A percentile compares a stretch with the other conserved stretches of the same genome.
Evolutionary conservation across 2,797 vertebrate species (phyloP).

Genomic region (Serranus cabrilla): DNA sequence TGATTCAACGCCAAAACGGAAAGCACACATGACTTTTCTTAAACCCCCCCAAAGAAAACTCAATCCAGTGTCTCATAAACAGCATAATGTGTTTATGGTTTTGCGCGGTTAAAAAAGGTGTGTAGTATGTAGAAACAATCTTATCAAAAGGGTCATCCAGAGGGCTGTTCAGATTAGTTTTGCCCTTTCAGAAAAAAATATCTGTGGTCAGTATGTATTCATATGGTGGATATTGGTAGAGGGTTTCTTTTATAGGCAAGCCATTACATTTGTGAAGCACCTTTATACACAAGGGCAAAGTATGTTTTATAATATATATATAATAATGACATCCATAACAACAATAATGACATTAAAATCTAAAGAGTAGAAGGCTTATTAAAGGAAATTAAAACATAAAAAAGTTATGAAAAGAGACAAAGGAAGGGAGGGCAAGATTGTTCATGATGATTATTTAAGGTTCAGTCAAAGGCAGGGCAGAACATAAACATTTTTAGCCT

Average conservation of each 20-base stretch:
- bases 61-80: conserved; percentile 52
- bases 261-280: neutral
- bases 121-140: conserved; percentile 44
- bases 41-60: neutral
- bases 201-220: neutral
- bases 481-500: too few species aligned
- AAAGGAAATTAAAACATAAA: too few species aligned
- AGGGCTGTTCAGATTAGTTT: conserved; percentile 1
- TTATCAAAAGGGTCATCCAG: conserved; percentile 26
- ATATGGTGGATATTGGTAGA: neutral
- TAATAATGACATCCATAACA: too few species aligned
- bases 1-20: neutral
- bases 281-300: too few species aligned
- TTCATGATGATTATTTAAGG: neutral
- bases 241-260: neutral
- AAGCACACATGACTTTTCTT: neutral
- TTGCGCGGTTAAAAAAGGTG: neutral
- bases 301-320: too few species aligned
- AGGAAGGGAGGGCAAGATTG: neutral
- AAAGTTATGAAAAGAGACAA: too few species aligned
- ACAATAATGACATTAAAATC: too few species aligned
- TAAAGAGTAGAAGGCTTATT: too few species aligned
- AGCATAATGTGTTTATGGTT: neutral
- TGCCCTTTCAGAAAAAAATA: conserved; percentile 10
- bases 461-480: neutral